Base-by-base conservation (phyloP, 2,888 invertebrate species). In the Scaptomyza tumidula region DNA sequence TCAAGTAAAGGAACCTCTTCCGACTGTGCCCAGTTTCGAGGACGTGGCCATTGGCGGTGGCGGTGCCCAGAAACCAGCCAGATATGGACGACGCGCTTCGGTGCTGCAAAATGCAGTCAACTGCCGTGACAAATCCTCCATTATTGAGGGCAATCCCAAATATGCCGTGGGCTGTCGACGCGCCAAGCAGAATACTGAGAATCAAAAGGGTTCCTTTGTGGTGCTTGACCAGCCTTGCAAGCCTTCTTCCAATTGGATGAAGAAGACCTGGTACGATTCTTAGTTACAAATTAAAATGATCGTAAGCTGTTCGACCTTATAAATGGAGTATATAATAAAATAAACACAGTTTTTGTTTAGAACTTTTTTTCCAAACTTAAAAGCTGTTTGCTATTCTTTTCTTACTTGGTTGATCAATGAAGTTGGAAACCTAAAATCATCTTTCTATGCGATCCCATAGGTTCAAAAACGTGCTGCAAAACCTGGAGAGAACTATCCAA, bases 211-310 rank as follows among this genome's bases (percentile, higher is more conserved):
- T 43, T 87, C 92, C 2, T 92, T 92, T 85, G 88, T 92, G 55
- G 91, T 92, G n/a, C 77, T 92, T 3, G 88, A 92, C 31, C 91
- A 92, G 50, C 91, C 91, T 0, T 89, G 89, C 62, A 91, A 91
- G 63, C 90, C 90, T 74, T 90, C 90, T 74, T 90, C 86, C 78
- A 88, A 88, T 55, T 92, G 91, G 92, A 91, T 91, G 91, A 90
- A 92, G 55, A 90, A 91, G 61, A 89, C 90, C 16, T 91, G 92
- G 92, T 92, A 91, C 70, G 91, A 91, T 58, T 86, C 89, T 24
- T 91, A 90, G 82, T 1, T 19, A 19, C 5, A 14, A 49, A 63
- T 74, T 62, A 49, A 49, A 65, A 53, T 56, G 54, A 56, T 41
- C 27, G 14, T 35, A 37, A 24, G 10, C n/a, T 35, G 13, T n/a